Evolutionary conservation across 2,797 vertebrate genomes (phyloP).

Genomic region (Eupleurogrammus muticus): DNA sequence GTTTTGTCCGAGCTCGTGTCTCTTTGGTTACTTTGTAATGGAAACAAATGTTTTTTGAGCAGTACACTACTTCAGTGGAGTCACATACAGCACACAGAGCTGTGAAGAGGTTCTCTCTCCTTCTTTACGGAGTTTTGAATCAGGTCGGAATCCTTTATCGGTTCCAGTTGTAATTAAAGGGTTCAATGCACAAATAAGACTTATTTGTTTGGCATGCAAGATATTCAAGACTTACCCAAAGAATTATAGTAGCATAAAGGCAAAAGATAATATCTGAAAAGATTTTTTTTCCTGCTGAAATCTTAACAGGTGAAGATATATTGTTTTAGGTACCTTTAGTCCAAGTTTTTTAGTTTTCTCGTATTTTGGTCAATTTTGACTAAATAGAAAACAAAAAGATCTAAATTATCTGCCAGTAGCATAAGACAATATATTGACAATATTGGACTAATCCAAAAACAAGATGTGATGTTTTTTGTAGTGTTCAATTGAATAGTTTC

Average conservation of each 20-base stretch:
- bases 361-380: too few species aligned
- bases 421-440: too few species aligned
- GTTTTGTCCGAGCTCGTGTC: background rate
- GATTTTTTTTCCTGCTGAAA: too few species aligned
- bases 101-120: background rate
- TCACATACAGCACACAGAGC: background rate
- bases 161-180: slow-evolving; percentile 44
- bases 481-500: background rate
- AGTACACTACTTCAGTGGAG: background rate
- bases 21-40: background rate
- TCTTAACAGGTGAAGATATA: too few species aligned
- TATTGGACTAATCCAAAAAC: too few species aligned
- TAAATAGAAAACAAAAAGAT: too few species aligned
- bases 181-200: background rate
- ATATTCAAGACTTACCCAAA: background rate
- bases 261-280: too few species aligned
- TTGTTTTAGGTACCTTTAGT: too few species aligned
- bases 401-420: too few species aligned
- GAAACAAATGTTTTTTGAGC: background rate
- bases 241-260: too few species aligned
- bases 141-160: slow-evolving; percentile 33
- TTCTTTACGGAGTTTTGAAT: slow-evolving; percentile 22
- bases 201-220: background rate
- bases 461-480: too few species aligned
- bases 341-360: too few species aligned